Evolutionary conservation across 1,140 invertebrate genomes (phyloP), one percentile per base, ranked within the genome.

Genomic region (Drosophila ficusphila): DNA sequence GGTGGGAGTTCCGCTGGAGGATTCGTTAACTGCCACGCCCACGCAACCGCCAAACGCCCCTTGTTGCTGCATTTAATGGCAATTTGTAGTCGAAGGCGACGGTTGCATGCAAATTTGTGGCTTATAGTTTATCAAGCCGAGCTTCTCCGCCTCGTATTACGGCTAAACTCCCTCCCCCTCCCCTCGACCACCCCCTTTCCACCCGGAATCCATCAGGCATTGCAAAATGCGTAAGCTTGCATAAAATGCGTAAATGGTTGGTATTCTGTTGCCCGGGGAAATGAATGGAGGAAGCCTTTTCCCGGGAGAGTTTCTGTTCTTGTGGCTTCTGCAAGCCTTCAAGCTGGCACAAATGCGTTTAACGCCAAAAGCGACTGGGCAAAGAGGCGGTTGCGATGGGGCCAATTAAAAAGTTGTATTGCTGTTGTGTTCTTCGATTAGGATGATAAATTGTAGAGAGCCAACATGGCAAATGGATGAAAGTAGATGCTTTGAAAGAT

Each of bases 51-150:
- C 48, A 36, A 31, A 44, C 71, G 21, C 47, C 36, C 29, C 38
- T 16, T 74, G 31, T 34, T 58, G 61, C 67, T 76, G 81, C 82
- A 69, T 81, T 85, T 86, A 85, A 85, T 85, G 67, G 81, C 81
- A 86, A 85, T 85, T 85, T 85, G 81, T 86, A 85, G 76, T 81
- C 72, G 71, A 64, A 73, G 76, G 71, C 71, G 65, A 57, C 57
- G 57, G 76, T 72, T 60, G 69, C 79, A 85, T 85, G 81, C 81
- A 85, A 85, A 85, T 85, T 85, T 85, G 81, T 85, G 81, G 81
- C 81, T 85, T 85, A 85, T 74, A 85, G 82, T 86, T 81, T 86
- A 85, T 85, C 81, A 85, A 76, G 82, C 76, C 65, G 31, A 54
- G 52, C 54, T 75, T 47, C 75, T 60, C n/a, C 42, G 41, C n/a